Evolutionary conservation across 2,888 invertebrate genomes (phyloP), one percentile per base, ranked within the genome.

Genomic region (Carpatolechia fugitivella): DNA sequence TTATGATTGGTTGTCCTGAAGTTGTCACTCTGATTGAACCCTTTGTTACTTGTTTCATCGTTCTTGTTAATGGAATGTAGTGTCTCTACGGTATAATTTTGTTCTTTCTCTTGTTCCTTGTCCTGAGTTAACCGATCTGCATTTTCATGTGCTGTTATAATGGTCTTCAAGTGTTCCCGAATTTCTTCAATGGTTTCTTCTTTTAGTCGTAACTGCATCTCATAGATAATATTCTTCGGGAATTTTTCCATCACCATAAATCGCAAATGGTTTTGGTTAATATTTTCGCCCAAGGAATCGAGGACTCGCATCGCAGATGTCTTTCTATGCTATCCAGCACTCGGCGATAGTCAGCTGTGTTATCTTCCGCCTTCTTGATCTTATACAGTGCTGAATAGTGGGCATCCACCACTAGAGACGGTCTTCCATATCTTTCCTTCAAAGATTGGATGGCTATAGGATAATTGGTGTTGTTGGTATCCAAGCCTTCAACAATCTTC

Each of bases 241-340:
- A 56, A 56, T 13, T 56, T 52, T 13, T 52, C 40, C 31, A 52
- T n/a, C 5, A 56, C 47, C 1, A 52, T 0, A 4, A 56, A 30
- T 1, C 56, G 33, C 1, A 56, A 40, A 31, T 52, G 29, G 8
- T 14, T 52, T 5, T 48, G 47, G 11, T 18, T 48, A 4, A 13
- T 18, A 16, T 52, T 14, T 41, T 56, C 56, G 5, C 56, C 52
- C 3, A 56, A 29, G 4, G 52, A 49, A 7, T 24, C 5, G 29
- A 53, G 24, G 0, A 56, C 31, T 16, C 49, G 48, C 1, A 52
- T 16, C 49, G 48, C 1, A 52, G 18, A 18, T 56, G 47, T 13
- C 14, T 35, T 18, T 56, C 52, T 0, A 56, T 20, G 0, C 38
- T 31, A 16, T 52, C 31, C 6, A 55, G 8, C 8, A 51, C 46